Conservation (phyloP, 2,797 vertebrate species). For the Hyperoplus immaculatus region DNA sequence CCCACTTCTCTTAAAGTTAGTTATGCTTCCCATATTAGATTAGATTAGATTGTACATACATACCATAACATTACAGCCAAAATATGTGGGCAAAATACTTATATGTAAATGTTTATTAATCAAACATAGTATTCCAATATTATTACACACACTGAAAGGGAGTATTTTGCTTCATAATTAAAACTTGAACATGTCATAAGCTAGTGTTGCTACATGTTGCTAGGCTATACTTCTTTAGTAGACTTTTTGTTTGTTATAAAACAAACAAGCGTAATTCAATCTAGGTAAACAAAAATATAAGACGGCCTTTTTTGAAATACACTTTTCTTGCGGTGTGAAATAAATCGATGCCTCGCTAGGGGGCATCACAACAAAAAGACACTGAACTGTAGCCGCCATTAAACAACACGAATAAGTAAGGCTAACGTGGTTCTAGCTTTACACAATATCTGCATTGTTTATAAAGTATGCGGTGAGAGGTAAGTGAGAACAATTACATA, state of each 20-base stretch:
- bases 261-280: background rate
- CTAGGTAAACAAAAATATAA: background rate
- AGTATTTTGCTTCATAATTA: background rate
- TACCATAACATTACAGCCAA: too few relatives aligned
- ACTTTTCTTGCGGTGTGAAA: background rate
- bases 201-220: too few relatives aligned
- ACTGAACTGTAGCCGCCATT: background rate
- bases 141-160: background rate
- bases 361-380: background rate
- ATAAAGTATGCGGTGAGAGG: slow-evolving; percentile 44
- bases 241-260: background rate
- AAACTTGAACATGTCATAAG: background rate
- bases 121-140: background rate
- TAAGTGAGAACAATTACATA: background rate
- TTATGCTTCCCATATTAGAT: background rate
- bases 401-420: background rate
- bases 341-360: background rate
- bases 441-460: background rate
- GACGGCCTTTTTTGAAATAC: background rate
- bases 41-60: background rate
- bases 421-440: background rate
- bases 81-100: too few relatives aligned
- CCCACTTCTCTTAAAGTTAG: background rate
- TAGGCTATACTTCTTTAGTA: too few relatives aligned
- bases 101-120: background rate